Conservation (phyloP, 2,113 vertebrate genomes). For the Pan troglodytes region NHGRI_mPanTro3-v2.1_pri NC_072412.2:77920501-77921000, state of each 20-base stretch:
- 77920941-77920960: conserved; percentile 30
- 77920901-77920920: neutral
- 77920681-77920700: too few relatives aligned
- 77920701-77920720: neutral
- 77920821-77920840: neutral
- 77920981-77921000: neutral
- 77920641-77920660: too few relatives aligned
- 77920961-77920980: neutral
- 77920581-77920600: too few relatives aligned
- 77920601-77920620: too few relatives aligned
- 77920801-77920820: neutral
- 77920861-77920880: neutral
- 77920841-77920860: neutral
- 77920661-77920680: too few relatives aligned
- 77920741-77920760: neutral
- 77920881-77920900: neutral
- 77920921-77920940: neutral
- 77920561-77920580: too few relatives aligned
- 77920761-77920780: neutral
- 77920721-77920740: neutral
- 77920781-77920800: neutral
- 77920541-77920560: too few relatives aligned
- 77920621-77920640: too few relatives aligned
- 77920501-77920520: too few relatives aligned
- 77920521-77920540: too few relatives aligned